A percentile compares a stretch with the other conserved stretches of the same genome.
These are phyloP conservation scores for Nephrotoma guestfalica DNA, from an alignment of 2,888 invertebrate genomes.

Conservation along the genomic window DNA sequence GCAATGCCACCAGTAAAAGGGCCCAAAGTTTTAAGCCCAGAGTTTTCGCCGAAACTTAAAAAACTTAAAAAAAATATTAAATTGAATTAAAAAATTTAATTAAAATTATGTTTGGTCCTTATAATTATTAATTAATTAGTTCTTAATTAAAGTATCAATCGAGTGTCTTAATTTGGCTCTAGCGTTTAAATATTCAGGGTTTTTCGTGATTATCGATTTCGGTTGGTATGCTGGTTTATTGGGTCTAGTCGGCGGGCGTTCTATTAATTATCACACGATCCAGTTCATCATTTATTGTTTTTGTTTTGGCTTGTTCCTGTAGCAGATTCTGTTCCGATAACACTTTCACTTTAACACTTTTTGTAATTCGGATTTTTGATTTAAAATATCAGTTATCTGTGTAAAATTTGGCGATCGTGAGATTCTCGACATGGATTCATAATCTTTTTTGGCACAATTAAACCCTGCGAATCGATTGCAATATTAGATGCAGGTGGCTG, in stretches of 20 bases:
- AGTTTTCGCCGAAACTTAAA: too few relatives aligned
- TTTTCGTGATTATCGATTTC: conserved; percentile 29
- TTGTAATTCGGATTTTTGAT: conserved; percentile 83
- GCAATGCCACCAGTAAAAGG: too few relatives aligned
- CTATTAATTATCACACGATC: conserved; percentile 31
- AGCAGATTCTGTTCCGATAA: conserved; percentile 20
- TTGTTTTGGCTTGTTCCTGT: conserved; percentile 22
- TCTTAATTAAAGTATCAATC: conserved; percentile 25
- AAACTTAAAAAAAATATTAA: too few relatives aligned
- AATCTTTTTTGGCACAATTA: conserved; percentile 74
- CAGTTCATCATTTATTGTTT: conserved; percentile 25
- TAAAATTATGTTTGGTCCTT: conserved; percentile 5
- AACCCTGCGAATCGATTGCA: conserved; percentile 47
- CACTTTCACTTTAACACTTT: conserved; percentile 72
- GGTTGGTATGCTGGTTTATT: conserved; percentile 20
- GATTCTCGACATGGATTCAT: conserved; percentile 77
- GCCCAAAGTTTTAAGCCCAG: too few relatives aligned
- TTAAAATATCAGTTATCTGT: conserved; percentile 76
- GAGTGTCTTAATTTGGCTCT: conserved; percentile 45
- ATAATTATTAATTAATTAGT: conserved; percentile 6
- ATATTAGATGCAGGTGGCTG: conserved; percentile 28
- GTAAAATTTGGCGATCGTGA: conserved; percentile 67
- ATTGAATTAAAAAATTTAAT: not conserved
- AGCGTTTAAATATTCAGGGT: conserved; percentile 45
- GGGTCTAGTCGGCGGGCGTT: conserved; percentile 29